Evolutionary conservation across 2,797 vertebrate species (phyloP).

Genomic region (Xenopus petersii): DNA sequence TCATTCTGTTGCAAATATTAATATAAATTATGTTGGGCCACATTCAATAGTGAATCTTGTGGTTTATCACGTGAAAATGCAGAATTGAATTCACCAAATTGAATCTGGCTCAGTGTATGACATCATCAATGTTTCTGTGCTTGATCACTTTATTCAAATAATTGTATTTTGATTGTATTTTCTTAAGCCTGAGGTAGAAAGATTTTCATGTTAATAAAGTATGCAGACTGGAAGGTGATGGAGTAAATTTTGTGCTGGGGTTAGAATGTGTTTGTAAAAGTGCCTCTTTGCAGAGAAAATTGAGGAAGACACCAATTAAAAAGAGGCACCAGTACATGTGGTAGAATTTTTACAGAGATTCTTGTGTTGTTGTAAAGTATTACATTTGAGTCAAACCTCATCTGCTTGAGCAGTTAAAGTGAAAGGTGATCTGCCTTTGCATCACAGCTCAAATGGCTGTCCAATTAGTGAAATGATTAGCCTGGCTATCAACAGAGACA

Average conservation of each 20-base stretch:
- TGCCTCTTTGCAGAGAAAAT: conserved; percentile 68
- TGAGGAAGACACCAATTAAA: conserved; percentile 79
- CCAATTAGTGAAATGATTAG: conserved; percentile 74
- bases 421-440: conserved; percentile 66
- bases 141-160: no score
- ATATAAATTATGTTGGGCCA: no score
- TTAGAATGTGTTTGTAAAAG: conserved; percentile 53
- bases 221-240: not conserved
- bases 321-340: conserved; percentile 69
- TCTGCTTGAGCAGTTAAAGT: conserved; percentile 72
- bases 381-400: conserved; percentile 76
- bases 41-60: no score
- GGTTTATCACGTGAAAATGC: no score
- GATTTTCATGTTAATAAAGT: not conserved
- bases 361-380: conserved; percentile 76
- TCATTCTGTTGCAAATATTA: no score
- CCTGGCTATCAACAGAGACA: conserved; percentile 67
- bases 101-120: no score
- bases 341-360: conserved; percentile 73
- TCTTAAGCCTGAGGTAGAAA: not conserved
- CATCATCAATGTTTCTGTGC: no score
- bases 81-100: no score
- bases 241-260: not conserved
- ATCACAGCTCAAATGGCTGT: conserved; percentile 58
- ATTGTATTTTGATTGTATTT: not conserved